Base-by-base conservation (phyloP, 2,113 vertebrate genomes). In the Malaclemys terrapin region DNA sequence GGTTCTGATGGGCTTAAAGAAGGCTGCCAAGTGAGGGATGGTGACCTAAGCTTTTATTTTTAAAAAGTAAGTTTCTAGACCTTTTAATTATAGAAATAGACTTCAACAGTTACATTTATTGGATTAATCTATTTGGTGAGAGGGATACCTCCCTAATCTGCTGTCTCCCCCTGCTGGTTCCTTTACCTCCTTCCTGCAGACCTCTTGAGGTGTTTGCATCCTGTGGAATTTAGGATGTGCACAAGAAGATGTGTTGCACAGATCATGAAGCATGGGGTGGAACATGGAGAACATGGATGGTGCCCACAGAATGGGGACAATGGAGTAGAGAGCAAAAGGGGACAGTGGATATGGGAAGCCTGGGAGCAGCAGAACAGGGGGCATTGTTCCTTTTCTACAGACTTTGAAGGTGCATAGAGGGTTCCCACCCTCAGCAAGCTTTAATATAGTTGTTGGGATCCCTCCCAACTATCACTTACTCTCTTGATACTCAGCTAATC, bases 1-100 rank as follows among this genome's bases (percentile, higher is more conserved):
- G 84, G 82, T 93, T 95, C 90, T 81, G 81, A 91, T 95, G 94
- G 85, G 81, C 94, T 97, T 97, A 97, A 97, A 97, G 97, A 97
- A 97, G 95, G 95, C 91, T 97, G 94, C 54, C 47, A 82, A 93
- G 42, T 93, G 94, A 96, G 54, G 95, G 75, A 95, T 96, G 76
- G 92, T 96, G 96, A 95, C 83, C 92, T 94, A 87, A 96, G 84
- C 52, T 96, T 96, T 45, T 95, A 83, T 96, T 96, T 91, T 95
- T 96, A 96, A 92, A 91, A 86, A 82, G 42, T 27, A 89, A 96
- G 54, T 89, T 93, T 95, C 94, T 81, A 92, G 81, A 38, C 80
- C 54, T 89, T 86, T 35, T 90, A 42, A 52, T 47, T 95, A 75
- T 76, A 80, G 54, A 8, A 84, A 86, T 94, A 84, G 94, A 79